A percentile compares a stretch with the other conserved stretches of the same genome.
Conservation (phyloP, 2,797 vertebrate species). For the Sebastes cheni region DNA sequence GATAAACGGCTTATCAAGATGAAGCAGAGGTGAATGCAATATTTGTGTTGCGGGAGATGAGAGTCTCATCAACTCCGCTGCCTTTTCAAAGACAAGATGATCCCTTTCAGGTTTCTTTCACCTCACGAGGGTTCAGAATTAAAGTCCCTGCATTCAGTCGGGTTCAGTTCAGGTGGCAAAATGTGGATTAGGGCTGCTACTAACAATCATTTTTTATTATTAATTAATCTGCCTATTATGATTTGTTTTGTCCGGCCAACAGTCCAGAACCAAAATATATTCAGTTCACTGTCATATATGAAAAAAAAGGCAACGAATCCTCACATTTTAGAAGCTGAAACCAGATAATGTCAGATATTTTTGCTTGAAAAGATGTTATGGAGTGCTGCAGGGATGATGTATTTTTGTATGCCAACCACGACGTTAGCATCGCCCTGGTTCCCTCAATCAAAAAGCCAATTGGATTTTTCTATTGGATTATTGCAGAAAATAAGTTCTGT, state of each 20-base stretch:
- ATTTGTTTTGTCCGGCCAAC: not conserved
- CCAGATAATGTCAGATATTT: no score
- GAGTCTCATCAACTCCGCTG: slow-evolving; percentile 5
- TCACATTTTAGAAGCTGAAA: no score
- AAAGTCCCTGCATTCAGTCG: not conserved
- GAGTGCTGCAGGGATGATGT: no score
- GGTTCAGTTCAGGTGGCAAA: not conserved
- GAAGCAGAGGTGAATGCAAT: slow-evolving; percentile 1
- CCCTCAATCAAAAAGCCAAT: no score
- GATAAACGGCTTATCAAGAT: slow-evolving; percentile 5
- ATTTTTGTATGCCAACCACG: no score
- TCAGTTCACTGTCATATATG: not conserved
- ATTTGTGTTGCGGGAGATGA: not conserved
- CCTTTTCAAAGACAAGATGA: slow-evolving; percentile 13
- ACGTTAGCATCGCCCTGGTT: no score
- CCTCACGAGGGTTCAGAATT: not conserved
- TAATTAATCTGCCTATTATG: not conserved
- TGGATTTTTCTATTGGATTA: no score
- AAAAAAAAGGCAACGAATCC: no score
- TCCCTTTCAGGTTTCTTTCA: slow-evolving; percentile 7
- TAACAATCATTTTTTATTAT: not conserved
- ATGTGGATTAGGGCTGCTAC: not conserved
- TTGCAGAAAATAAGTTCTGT: no score
- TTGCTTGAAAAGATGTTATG: no score
- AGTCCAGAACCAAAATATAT: not conserved